Percentiles rank a stretch among this genome's conserved stretches.
Conservation (phyloP, 2,888 invertebrate species). For the Clitarchus hookeri region DNA sequence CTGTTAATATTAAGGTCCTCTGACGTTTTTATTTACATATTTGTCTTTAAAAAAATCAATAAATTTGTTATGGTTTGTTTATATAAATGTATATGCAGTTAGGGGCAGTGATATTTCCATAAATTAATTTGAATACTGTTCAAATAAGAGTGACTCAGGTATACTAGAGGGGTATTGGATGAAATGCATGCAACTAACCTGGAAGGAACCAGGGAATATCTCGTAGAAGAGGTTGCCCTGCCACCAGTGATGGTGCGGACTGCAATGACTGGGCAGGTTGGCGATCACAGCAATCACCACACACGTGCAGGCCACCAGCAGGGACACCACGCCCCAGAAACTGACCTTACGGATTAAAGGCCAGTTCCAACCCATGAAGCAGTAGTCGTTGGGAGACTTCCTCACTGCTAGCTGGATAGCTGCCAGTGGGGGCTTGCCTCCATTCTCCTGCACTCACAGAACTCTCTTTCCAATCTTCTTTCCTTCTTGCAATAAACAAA, state of each 20-base stretch:
- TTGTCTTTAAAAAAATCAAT: too few relatives aligned
- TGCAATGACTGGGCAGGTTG: constrained; percentile 58
- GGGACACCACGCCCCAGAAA: constrained; percentile 74
- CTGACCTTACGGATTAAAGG: constrained; percentile 73
- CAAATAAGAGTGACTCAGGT: too few relatives aligned
- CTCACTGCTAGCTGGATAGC: constrained; percentile 54
- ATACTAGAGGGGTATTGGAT: too few relatives aligned
- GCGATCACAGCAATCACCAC: constrained; percentile 74
- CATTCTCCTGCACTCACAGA: constrained; percentile 52
- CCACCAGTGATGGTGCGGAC: constrained; percentile 72
- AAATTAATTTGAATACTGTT: too few relatives aligned
- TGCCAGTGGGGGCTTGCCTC: constrained; percentile 54
- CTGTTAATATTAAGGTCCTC: too few relatives aligned
- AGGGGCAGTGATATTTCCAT: too few relatives aligned
- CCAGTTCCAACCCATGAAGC: constrained; percentile 82
- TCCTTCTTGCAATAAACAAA: too few relatives aligned
- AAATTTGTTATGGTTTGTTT: too few relatives aligned
- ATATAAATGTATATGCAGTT: too few relatives aligned
- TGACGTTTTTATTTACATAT: too few relatives aligned
- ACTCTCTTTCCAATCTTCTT: background rate
- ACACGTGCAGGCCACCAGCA: constrained; percentile 71
- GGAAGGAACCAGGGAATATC: constrained; percentile 83
- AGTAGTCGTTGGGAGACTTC: constrained; percentile 55
- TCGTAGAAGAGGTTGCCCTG: constrained; percentile 83
- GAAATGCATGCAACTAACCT: constrained; percentile 50